These are phyloP conservation scores for Porphyrio hochstetteri DNA, from an alignment of 2,113 vertebrate genomes.

Conservation along the genomic window DNA sequence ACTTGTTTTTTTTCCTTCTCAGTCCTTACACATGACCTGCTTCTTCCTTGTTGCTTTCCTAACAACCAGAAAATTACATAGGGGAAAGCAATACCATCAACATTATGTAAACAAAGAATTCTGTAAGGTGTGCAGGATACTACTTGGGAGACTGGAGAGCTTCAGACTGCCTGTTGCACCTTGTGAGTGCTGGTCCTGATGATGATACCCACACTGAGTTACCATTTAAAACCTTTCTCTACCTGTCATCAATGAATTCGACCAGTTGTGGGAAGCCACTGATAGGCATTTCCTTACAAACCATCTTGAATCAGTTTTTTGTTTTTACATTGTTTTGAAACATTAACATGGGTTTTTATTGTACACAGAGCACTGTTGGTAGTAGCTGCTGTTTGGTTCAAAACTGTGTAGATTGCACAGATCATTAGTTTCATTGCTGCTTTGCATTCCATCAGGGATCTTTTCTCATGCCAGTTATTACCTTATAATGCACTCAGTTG, in stretches of 20 bases:
- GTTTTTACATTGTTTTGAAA: neutral
- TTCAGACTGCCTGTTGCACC: neutral
- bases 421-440: neutral
- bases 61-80: neutral
- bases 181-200: neutral
- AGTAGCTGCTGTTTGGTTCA: neutral
- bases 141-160: neutral
- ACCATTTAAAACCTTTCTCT: neutral
- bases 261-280: neutral
- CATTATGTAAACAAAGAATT: neutral
- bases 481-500: neutral
- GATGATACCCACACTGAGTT: neutral
- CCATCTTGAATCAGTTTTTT: neutral
- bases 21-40: neutral
- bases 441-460: neutral
- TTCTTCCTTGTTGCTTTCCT: neutral
- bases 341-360: neutral
- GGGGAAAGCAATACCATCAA: neutral
- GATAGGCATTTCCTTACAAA: neutral
- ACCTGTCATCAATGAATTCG: rapidly evolving
- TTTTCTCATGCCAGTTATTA: neutral
- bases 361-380: neutral
- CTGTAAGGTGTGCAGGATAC: rapidly evolving
- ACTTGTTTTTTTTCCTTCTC: neutral
- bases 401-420: neutral